Conservation (phyloP, 2,888 invertebrate genomes). For the Aleiodes leptofemur region DNA sequence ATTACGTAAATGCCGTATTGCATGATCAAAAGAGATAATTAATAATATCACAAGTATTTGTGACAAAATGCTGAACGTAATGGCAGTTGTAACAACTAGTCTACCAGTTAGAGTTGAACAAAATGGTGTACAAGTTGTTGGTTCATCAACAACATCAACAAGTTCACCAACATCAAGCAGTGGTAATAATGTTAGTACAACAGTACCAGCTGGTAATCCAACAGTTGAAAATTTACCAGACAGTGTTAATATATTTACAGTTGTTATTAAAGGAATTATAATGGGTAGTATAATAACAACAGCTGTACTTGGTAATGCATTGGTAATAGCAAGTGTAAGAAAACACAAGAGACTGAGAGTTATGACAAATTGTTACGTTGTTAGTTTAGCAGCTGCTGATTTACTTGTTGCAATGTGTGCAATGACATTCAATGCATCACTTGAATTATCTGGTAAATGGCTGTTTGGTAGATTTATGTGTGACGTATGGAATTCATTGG, state of each 20-base stretch:
- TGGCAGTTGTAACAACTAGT: conserved; percentile 69
- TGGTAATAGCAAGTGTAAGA: conserved; percentile 90
- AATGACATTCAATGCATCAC: conserved; percentile 94
- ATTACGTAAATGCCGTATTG: conserved; percentile 38
- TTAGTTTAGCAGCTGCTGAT: conserved; percentile 94
- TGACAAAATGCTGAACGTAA: conserved; percentile 68
- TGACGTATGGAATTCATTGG: conserved; percentile 95
- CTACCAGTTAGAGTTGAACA: conserved; percentile 65
- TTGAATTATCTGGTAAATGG: conserved; percentile 89
- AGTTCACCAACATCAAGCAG: conserved; percentile 52
- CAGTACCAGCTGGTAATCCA: conserved; percentile 66
- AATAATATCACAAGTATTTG: neutral
- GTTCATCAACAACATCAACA: conserved; percentile 52
- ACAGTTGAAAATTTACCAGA: conserved; percentile 70
- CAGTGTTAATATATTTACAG: conserved; percentile 66
- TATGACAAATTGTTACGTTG: conserved; percentile 96
- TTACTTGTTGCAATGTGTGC: conserved; percentile 94
- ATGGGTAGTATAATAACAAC: conserved; percentile 94
- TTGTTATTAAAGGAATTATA: conserved; percentile 85
- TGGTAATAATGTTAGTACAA: conserved; percentile 56
- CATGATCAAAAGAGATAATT: conserved; percentile 45
- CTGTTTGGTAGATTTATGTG: conserved; percentile 93
- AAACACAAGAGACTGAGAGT: conserved; percentile 88
- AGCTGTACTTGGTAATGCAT: conserved; percentile 92
- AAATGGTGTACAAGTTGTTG: conserved; percentile 33